These are phyloP conservation scores for Euclidia mi DNA, from an alignment of 2,888 invertebrate species.

Conservation along the genomic window DNA sequence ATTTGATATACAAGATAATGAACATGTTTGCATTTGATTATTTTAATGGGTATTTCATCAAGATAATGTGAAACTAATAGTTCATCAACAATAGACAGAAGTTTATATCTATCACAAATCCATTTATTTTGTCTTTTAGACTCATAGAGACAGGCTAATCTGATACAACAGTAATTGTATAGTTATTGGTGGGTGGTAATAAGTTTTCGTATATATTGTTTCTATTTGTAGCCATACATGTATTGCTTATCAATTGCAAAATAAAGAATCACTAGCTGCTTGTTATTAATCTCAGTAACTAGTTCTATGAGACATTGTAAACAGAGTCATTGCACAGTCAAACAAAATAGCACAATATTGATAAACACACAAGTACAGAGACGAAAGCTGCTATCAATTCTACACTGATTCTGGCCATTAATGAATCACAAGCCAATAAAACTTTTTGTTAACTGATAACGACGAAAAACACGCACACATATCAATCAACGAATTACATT, in stretches of 20 bases:
- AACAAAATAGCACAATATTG: constrained; percentile 26
- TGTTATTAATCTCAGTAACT: too few species aligned
- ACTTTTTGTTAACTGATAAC: constrained; percentile 59
- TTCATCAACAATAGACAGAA: too few species aligned
- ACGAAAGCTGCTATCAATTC: constrained; percentile 37
- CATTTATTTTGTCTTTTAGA: too few species aligned
- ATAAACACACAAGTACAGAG: constrained; percentile 21
- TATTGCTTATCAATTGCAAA: neutral
- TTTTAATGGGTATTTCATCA: too few species aligned
- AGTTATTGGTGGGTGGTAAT: constrained; percentile 1
- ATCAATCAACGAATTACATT: constrained; percentile 36
- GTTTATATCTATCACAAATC: too few species aligned
- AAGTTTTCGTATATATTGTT: neutral
- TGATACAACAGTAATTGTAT: too few species aligned
- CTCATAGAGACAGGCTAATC: too few species aligned
- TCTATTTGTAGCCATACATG: neutral
- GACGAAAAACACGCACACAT: constrained; percentile 36
- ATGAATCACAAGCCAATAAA: constrained; percentile 53
- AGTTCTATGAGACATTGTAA: constrained; percentile 26
- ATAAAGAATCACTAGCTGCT: too few species aligned
- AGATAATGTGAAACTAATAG: too few species aligned
- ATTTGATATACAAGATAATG: too few species aligned
- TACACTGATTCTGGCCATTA: constrained; percentile 28
- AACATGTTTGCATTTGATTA: too few species aligned
- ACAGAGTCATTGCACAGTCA: constrained; percentile 18